A percentile compares a stretch with the other conserved stretches of the same genome.
These are phyloP conservation scores for Sebastes nivosus DNA, from an alignment of 2,797 vertebrate genomes.

Conservation along the genomic window DNA sequence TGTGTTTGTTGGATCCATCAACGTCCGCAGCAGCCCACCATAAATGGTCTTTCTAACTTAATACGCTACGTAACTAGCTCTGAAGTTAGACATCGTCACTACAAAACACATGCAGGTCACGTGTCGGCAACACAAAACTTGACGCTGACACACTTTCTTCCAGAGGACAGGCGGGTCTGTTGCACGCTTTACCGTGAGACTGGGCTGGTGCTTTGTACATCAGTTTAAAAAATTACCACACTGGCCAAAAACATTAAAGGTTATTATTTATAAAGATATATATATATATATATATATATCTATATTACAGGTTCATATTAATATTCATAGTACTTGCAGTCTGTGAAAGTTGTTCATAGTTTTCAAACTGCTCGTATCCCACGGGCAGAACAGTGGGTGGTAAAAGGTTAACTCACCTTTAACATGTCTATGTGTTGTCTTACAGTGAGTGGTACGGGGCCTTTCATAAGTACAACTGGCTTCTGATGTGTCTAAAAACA, in stretches of 20 bases:
- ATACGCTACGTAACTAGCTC: background rate
- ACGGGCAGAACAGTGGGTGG: slow-evolving; percentile 16
- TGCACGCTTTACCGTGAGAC: too few relatives aligned
- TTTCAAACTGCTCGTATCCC: background rate
- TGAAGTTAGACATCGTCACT: background rate
- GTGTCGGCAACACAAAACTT: too few relatives aligned
- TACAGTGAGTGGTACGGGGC: background rate
- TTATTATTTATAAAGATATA: background rate
- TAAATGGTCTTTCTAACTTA: too few relatives aligned
- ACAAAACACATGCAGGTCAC: too few relatives aligned
- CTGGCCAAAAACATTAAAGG: background rate
- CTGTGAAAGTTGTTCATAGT: background rate
- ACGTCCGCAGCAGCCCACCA: too few relatives aligned
- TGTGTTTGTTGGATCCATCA: too few relatives aligned
- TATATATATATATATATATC: background rate
- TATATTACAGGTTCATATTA: background rate
- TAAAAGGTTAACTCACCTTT: slow-evolving; percentile 40
- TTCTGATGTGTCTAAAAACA: background rate
- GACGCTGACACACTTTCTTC: too few relatives aligned
- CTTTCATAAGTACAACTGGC: background rate
- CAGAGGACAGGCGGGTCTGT: too few relatives aligned
- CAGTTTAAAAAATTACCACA: background rate
- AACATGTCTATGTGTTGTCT: background rate
- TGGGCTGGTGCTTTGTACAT: background rate
- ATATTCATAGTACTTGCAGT: background rate